Conservation (phyloP, 2,113 vertebrate genomes). For the Irena cyanogastra region DNA sequence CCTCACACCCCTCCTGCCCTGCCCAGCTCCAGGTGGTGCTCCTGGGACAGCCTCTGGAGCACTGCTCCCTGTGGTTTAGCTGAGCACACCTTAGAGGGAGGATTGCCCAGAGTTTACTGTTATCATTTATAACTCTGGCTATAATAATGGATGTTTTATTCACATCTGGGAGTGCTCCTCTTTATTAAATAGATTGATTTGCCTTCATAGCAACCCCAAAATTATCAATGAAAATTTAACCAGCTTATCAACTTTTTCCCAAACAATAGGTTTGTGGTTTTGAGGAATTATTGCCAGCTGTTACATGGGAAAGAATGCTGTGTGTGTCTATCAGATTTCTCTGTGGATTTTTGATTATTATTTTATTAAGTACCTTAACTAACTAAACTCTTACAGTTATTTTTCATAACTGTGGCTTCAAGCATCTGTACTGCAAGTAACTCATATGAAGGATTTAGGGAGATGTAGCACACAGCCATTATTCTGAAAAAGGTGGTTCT, state of each 20-base stretch:
- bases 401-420: neutral
- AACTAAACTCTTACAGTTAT: neutral
- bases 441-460: neutral
- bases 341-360: neutral
- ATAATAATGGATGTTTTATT: neutral
- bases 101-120: neutral
- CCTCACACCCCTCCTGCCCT: neutral
- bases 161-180: neutral
- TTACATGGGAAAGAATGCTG: neutral
- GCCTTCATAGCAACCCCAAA: neutral
- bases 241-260: neutral
- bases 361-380: neutral
- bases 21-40: neutral
- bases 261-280: neutral
- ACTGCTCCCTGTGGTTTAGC: accelerated
- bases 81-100: neutral
- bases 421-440: neutral
- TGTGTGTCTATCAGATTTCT: neutral
- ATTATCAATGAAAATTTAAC: neutral
- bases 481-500: neutral
- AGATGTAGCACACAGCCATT: neutral
- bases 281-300: neutral
- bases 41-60: accelerated
- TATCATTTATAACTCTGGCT: neutral
- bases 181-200: neutral